Evolutionary conservation across 2,113 vertebrate species (phyloP), one percentile per base, ranked within the genome.

Genomic region (Catharus minimus): DNA sequence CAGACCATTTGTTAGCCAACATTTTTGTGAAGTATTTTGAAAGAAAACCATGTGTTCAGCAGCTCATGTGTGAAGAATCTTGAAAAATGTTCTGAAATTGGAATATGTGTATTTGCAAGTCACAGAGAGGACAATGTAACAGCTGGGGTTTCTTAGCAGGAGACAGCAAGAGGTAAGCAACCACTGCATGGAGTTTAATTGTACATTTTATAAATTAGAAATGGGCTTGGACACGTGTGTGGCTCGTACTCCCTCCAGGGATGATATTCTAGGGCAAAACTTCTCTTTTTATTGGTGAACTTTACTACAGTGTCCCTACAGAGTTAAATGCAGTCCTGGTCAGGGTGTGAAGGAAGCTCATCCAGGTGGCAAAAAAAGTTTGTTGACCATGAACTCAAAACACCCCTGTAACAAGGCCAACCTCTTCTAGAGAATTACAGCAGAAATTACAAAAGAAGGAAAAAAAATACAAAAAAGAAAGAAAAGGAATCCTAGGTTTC

Each of bases 1-100:
- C 11, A 1, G 55, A 56, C 28, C 30, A 0, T 88, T 92, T 95
- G 85, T 93, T 88, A 95, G 83, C 92, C 93, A 90, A 89, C 91
- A 89, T 87, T 89, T 91, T 56, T 90, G 89, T 75, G 74, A 93
- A 96, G 86, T 76, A 87, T 77, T 94, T 82, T 92, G 86, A 92
- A 94, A 89, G 95, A 93, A 79, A 91, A 93, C 77, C 88, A 89
- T 95, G 92, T 95, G 93, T 90, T 87, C 84, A 3, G 47, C 88
- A 89, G 66, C 78, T 93, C 86, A 82, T 92, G 88, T 93, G 93
- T 92, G 90, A 88, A 94, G 77, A 91, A 76, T 47, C 73, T 92
- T 76, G 58, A 92, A 88, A 95, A 90, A 79, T 71, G 36, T 69
- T 91, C 93, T 76, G 85, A 79, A 73, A 73, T 47, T 47, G 33